Base-by-base conservation (phyloP, 2,797 vertebrate species). In the Apogon talboti region DNA sequence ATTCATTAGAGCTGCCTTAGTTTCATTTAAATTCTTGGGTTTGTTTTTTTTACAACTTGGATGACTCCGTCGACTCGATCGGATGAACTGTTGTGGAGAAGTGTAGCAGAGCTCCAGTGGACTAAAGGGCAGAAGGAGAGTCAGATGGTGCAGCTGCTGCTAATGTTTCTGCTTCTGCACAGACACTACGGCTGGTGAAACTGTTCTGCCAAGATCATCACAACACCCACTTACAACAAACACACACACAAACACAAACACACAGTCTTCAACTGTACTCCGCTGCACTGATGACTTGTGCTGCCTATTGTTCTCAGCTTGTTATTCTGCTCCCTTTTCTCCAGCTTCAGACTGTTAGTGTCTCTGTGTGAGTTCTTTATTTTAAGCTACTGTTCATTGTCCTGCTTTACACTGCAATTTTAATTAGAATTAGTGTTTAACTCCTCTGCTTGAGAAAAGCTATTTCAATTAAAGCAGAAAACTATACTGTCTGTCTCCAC, bases 61-160 rank as follows among this genome's bases (percentile, higher is more conserved):
- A n/a, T n/a, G n/a, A 21, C 19, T 21, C 60, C 35, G 52, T 50
- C 41, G 49, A 76, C 63, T 15, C 67, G 9, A 67, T 84, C 74
- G 58, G 69, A 43, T 21, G 44, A 18, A 67, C 71, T 66, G 77
- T 85, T 59, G 44, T 76, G 80, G 28, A 58, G 51, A 37, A 82
- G 63, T 43, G 48, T 71, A 58, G 69, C 56, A 81, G 63, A 74
- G 77, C 63, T 78, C 48, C 50, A 35, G 51, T 38, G 16, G 16
- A 67, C 61, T 77, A 68, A 83, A 83, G 84, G 88, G 63, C 79
- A 70, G 75, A 81, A 55, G 79, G 73, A 49, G 59, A 76, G 73
- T 79, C 83, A 84, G 86, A 84, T 89, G 88, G 62, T 81, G 42
- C 54, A 37, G 55, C 76, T 45, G 16, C 65, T 0, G 45, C 41